Percentiles rank a stretch among this genome's conserved stretches.
Evolutionary conservation across 2,113 vertebrate species (phyloP).

Genomic region (Eublepharis macularius): DNA sequence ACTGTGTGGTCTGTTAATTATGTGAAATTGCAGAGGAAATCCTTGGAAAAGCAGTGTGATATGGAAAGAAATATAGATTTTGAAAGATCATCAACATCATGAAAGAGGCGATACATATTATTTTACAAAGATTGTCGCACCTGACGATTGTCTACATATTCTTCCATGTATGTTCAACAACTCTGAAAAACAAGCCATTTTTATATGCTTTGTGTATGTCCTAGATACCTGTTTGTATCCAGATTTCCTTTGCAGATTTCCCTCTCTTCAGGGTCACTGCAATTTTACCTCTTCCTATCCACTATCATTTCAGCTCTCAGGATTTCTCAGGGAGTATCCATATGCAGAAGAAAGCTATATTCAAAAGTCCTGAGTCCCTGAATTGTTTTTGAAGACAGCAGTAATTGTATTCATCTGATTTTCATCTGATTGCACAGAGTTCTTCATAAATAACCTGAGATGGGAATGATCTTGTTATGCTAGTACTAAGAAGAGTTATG

Average conservation of each 20-base stretch:
- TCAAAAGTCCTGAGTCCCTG: background rate
- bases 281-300: background rate
- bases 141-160: background rate
- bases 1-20: background rate
- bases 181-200: background rate
- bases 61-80: accelerated
- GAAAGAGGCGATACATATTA: background rate
- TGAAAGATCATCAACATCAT: background rate
- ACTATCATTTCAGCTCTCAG: conserved; percentile 7
- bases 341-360: background rate
- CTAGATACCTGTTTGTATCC: background rate
- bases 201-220: background rate
- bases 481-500: background rate
- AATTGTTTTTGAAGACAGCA: background rate
- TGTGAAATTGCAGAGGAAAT: background rate
- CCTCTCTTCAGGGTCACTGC: background rate
- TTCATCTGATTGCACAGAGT: background rate
- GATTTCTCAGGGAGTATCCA: conserved; percentile 10
- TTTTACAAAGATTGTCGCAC: background rate
- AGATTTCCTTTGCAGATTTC: background rate
- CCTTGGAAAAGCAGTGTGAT: background rate
- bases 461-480: background rate
- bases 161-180: background rate
- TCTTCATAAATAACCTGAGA: background rate
- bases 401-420: background rate